Evolutionary conservation across 2,113 vertebrate species (phyloP).

Genomic region (Garra rufa): DNA sequence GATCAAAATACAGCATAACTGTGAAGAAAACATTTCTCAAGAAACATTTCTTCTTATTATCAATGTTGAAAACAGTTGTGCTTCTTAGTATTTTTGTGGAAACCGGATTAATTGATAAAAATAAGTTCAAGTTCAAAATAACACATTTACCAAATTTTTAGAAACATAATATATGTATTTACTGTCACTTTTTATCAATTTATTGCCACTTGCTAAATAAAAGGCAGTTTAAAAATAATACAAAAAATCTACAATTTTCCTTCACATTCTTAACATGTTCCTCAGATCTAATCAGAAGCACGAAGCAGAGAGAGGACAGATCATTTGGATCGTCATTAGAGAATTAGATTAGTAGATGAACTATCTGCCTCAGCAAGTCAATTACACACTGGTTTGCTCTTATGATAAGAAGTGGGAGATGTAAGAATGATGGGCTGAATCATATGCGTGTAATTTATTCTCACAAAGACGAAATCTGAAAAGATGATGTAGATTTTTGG

Average conservation of each 20-base stretch:
- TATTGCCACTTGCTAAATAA: background rate
- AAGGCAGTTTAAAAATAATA: background rate
- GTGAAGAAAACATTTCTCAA: background rate
- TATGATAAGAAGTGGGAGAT: slow-evolving; percentile 50
- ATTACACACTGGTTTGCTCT: slow-evolving; percentile 14
- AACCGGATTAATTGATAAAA: background rate
- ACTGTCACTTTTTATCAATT: background rate
- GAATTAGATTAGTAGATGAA: slow-evolving; percentile 10
- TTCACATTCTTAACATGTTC: background rate
- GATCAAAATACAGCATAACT: background rate
- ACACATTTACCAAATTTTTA: background rate
- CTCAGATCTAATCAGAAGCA: background rate
- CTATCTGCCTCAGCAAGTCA: slow-evolving; percentile 19
- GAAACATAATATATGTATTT: background rate
- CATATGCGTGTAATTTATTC: slow-evolving; percentile 7
- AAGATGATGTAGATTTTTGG: background rate
- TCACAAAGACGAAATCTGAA: background rate
- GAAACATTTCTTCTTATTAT: background rate
- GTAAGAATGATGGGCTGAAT: slow-evolving; percentile 38
- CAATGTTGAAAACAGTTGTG: background rate
- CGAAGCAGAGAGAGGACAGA: background rate
- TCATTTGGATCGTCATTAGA: slow-evolving; percentile 1
- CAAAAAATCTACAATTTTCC: background rate
- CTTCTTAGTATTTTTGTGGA: background rate
- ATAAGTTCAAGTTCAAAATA: background rate